Base-by-base conservation (phyloP, 1,140 invertebrate species). In the Drosophila ironensis region DNA sequence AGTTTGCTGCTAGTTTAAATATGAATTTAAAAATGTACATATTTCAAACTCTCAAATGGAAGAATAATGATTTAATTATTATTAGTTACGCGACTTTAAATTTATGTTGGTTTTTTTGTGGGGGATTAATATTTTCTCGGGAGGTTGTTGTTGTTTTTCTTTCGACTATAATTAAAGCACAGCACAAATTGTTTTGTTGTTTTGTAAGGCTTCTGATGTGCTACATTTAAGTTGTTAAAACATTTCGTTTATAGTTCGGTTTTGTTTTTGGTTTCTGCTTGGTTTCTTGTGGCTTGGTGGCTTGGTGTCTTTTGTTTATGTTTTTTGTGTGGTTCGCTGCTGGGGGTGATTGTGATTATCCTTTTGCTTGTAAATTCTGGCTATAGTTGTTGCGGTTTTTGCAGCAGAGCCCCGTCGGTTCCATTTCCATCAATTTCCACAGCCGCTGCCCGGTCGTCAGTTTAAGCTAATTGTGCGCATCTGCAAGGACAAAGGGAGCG, bases 311-410 rank as follows among this genome's bases (percentile, higher is more conserved):
- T 37, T 5, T 37, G 33, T 8, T 35, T 63, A 20, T 53, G 38
- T 46, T 38, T 59, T 61, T 37, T 53, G 44, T 27, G 33, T 51
- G 33, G 40, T 77, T 78, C 66, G 80, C 73, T 78, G 78, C 59
- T 38, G 75, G 72, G 28, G 41, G 73, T 86, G 69, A 57, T 73
- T 82, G 63, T 84, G 80, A 84, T 84, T 84, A 84, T 84, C 80
- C 74, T 68, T 86, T 84, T 86, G 80, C 78, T 74, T 84, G 54
- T 84, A 84, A 86, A 84, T 84, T 84, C 80, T 84, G 69, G 46
- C 63, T 82, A n/a, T n/a, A n/a, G 40, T 77, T 38, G 44, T 56
- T 50, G 17, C 7, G n/a, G n/a, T n/a, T n/a, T n/a, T n/a, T 53
- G 25, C n/a, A 56, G 8, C 19, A 27, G 22, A 22, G 33, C 24